Evolutionary conservation across 2,113 vertebrate species (phyloP).

Genomic region (Odocoileus hemionus): DNA sequence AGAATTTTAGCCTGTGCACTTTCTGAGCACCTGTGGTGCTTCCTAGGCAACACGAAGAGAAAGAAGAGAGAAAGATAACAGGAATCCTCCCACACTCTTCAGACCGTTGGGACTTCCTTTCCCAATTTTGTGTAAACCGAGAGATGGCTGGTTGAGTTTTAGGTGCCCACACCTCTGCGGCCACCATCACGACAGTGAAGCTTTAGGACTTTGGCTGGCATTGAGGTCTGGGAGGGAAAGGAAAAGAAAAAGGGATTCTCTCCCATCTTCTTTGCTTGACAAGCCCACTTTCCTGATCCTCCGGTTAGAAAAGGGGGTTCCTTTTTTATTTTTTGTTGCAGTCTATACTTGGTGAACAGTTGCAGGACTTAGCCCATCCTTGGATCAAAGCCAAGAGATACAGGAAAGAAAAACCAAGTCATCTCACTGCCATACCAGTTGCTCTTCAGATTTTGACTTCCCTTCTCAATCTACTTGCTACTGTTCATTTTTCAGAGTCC

Average conservation of each 20-base stretch:
- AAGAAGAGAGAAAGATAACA: background rate
- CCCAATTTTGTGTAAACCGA: background rate
- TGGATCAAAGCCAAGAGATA: background rate
- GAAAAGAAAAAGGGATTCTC: background rate
- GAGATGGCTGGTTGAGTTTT: background rate
- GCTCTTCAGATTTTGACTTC: background rate
- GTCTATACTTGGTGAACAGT: background rate
- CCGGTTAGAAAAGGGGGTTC: background rate
- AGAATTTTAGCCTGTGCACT: background rate
- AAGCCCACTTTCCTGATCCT: background rate
- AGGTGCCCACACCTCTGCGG: no score
- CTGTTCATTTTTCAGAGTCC: background rate
- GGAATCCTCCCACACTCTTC: background rate
- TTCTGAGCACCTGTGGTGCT: background rate
- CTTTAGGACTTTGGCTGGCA: background rate
- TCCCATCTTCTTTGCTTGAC: background rate
- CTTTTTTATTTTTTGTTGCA: background rate
- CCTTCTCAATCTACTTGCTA: background rate
- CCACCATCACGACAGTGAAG: no score
- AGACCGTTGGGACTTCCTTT: background rate
- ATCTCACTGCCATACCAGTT: background rate
- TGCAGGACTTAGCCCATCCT: background rate
- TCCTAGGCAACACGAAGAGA: background rate
- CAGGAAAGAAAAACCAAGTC: background rate
- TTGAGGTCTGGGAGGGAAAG: background rate